A percentile compares a stretch with the other conserved stretches of the same genome.
Evolutionary conservation across 2,113 vertebrate genomes (phyloP).

Genomic region (Pseudopodoces humilis): DNA sequence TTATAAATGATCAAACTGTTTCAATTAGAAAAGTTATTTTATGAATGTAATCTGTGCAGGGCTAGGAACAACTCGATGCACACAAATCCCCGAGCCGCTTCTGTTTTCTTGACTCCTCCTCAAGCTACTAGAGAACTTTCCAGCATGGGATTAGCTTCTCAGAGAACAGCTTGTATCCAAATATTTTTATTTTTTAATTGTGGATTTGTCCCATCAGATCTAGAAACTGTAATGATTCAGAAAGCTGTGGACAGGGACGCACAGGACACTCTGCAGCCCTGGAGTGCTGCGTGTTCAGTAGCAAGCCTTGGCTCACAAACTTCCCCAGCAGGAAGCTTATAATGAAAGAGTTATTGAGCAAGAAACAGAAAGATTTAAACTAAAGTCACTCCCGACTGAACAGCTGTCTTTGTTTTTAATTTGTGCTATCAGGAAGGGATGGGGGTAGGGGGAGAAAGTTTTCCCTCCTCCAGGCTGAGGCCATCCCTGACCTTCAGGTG

Average conservation of each 20-base stretch:
- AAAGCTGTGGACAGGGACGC: not conserved
- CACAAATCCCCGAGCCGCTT: not conserved
- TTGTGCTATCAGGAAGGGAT: conserved; percentile 2
- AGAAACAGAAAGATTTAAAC: conserved; percentile 42
- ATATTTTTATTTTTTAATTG: not conserved
- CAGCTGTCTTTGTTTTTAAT: conserved; percentile 65
- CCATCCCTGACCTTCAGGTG: conserved; percentile 42
- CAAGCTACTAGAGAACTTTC: not conserved
- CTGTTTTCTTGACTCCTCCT: not conserved
- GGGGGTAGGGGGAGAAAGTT: not conserved
- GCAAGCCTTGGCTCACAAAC: conserved; percentile 15
- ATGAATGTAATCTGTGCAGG: not conserved
- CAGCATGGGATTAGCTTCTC: not conserved
- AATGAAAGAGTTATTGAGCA: conserved; percentile 62
- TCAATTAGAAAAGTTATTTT: not conserved
- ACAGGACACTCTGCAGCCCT: not conserved
- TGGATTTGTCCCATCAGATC: not conserved
- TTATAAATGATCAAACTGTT: not conserved
- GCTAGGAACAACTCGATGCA: not conserved
- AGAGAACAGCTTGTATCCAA: not conserved
- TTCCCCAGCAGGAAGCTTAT: conserved; percentile 52
- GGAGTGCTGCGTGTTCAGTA: not conserved
- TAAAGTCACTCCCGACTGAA: conserved; percentile 6
- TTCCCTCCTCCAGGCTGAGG: not conserved
- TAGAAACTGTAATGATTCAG: not conserved